Percentiles rank a stretch among this genome's conserved stretches.
phyloP scores from a whole-genome alignment of 2,888 invertebrate genomes.

The Apoda limacodes region DNA sequence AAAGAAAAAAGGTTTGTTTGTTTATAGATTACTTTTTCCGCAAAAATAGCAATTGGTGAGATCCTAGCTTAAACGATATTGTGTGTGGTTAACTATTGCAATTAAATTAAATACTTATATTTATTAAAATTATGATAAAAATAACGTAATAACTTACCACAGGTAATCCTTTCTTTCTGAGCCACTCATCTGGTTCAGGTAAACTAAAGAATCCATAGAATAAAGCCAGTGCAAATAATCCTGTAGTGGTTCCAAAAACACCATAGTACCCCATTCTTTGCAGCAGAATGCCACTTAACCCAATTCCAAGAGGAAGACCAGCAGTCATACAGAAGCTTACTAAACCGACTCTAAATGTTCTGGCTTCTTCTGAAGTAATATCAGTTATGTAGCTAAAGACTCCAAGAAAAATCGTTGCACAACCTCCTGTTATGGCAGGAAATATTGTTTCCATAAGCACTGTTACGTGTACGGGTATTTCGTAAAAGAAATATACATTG shows the following conservation, averaged over 20 bases:
- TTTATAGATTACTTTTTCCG: too few relatives aligned
- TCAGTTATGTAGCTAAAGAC: conserved; percentile 74
- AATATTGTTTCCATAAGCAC: conserved; percentile 66
- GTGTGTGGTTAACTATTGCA: too few relatives aligned
- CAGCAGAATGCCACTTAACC: conserved; percentile 60
- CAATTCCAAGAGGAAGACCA: conserved; percentile 68
- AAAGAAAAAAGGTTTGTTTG: too few relatives aligned
- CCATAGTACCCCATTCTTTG: conserved; percentile 55
- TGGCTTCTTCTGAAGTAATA: conserved; percentile 65
- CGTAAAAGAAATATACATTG: conserved; percentile 69
- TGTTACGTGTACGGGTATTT: conserved; percentile 66
- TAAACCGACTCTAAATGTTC: conserved; percentile 72
- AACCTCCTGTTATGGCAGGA: conserved; percentile 64
- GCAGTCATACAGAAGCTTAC: conserved; percentile 72
- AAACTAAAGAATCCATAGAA: conserved; percentile 78
- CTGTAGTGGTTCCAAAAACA: conserved; percentile 46
- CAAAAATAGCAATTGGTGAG: too few relatives aligned
- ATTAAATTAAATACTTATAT: too few relatives aligned
- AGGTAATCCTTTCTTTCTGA: conserved; percentile 39
- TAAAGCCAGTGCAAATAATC: conserved; percentile 70
- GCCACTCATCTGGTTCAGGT: conserved; percentile 70
- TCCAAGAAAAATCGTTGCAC: conserved; percentile 70
- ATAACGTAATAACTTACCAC: conserved; percentile 35
- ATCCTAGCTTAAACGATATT: too few relatives aligned
- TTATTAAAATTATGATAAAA: not conserved